Evolutionary conservation across 2,113 vertebrate genomes (phyloP).

Genomic region (Cervus canadensis): DNA sequence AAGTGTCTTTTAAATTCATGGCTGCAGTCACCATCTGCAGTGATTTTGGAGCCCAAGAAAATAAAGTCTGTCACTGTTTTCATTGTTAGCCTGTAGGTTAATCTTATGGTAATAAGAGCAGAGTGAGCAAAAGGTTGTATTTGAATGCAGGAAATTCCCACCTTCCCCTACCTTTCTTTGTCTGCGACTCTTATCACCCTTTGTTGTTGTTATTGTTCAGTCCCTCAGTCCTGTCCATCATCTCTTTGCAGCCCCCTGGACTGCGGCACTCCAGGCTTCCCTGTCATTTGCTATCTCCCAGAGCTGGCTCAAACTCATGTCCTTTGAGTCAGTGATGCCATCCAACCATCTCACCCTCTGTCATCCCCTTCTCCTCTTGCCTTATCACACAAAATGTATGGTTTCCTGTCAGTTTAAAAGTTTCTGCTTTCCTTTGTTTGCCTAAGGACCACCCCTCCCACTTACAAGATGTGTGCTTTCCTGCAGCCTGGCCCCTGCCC

Average conservation of each 20-base stretch:
- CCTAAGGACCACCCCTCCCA: not conserved
- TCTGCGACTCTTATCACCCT: not conserved
- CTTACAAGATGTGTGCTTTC: not conserved
- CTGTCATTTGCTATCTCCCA: not conserved
- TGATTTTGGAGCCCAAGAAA: not conserved
- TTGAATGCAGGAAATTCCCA: not conserved
- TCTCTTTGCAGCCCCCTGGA: not conserved
- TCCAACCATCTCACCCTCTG: not conserved
- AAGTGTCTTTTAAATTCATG: not conserved
- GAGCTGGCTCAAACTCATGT: not conserved
- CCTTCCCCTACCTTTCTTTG: not conserved
- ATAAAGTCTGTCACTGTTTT: not conserved
- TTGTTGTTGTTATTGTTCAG: not conserved
- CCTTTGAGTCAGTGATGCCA: not conserved
- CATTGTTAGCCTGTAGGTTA: not conserved
- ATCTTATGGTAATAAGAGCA: not conserved
- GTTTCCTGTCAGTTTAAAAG: not conserved
- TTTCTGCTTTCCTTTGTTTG: not conserved
- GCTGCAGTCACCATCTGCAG: not conserved
- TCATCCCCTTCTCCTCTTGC: not conserved
- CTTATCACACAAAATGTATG: not conserved
- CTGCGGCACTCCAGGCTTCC: not conserved
- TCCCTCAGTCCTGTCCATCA: not conserved
- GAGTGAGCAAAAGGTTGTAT: not conserved
- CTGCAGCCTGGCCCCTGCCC: not conserved